Evolutionary conservation across 2,888 invertebrate species (phyloP).

Genomic region (Carcina quercana): DNA sequence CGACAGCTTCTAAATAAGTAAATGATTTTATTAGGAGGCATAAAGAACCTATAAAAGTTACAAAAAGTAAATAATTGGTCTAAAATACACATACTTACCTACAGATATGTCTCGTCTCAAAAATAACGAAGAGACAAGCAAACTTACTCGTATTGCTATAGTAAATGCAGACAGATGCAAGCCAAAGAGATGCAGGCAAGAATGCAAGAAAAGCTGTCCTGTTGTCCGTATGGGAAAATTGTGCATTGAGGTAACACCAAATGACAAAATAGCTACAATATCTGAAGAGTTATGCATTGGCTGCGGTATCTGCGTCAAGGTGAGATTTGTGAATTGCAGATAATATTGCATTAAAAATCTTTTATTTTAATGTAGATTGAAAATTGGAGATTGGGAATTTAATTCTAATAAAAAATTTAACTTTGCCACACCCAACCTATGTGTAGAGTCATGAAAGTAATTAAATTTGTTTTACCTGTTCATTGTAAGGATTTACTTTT

Average conservation of each 20-base stretch:
- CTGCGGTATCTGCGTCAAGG: slow-evolving; percentile 99
- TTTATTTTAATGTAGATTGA: slow-evolving; percentile 8
- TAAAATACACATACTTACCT: no score
- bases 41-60: no score
- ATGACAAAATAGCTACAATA: slow-evolving; percentile 96
- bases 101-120: slow-evolving; percentile 74
- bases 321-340: slow-evolving; percentile 37
- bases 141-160: slow-evolving; percentile 97
- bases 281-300: slow-evolving; percentile 99
- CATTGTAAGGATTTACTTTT: no score
- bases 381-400: no score
- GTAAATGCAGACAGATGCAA: slow-evolving; percentile 99
- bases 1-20: no score
- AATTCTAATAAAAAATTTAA: no score
- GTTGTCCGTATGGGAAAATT: slow-evolving; percentile 99
- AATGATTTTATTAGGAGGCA: no score
- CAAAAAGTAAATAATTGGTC: no score
- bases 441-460: no score
- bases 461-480: no score
- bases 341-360: no score
- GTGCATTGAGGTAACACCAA: slow-evolving; percentile 97
- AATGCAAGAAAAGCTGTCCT: slow-evolving; percentile 99
- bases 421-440: no score
- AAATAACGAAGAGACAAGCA: slow-evolving; percentile 88
- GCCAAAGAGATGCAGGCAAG: slow-evolving; percentile 98